A percentile compares a stretch with the other conserved stretches of the same genome.
Evolutionary conservation across 2,797 vertebrate genomes (phyloP).

Genomic region (Coregonus sp.): DNA sequence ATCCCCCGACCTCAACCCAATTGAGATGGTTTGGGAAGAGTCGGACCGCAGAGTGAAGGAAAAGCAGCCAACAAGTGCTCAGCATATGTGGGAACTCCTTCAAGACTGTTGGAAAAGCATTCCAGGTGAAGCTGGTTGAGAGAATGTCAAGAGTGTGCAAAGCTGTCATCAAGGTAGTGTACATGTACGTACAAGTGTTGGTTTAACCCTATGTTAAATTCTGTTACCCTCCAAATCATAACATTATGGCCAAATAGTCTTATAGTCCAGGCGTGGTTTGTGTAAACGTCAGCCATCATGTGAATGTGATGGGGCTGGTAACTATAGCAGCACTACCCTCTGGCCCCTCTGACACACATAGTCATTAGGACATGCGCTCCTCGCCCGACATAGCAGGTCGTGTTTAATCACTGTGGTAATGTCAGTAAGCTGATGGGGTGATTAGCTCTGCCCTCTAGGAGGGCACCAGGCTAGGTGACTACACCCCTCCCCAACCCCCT

Average conservation of each 20-base stretch:
- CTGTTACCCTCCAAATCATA: background rate
- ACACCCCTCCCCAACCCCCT: constrained; percentile 1
- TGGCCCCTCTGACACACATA: background rate
- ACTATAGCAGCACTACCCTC: background rate
- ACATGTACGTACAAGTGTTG: background rate
- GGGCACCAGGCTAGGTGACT: constrained; percentile 48
- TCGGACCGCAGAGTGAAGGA: no score
- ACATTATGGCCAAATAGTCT: background rate
- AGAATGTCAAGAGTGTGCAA: no score
- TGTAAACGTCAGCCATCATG: background rate
- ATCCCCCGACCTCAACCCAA: no score
- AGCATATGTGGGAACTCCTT: no score
- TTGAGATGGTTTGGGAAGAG: no score
- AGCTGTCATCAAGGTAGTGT: background rate
- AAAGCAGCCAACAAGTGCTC: no score
- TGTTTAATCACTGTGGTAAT: constrained; percentile 66
- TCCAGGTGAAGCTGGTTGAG: no score
- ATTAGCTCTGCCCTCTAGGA: constrained; percentile 22
- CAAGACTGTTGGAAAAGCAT: no score
- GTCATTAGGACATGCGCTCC: constrained; percentile 22
- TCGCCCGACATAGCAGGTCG: constrained; percentile 29
- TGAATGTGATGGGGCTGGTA: background rate
- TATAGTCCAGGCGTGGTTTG: background rate
- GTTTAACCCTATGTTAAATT: background rate
- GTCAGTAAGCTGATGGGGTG: constrained; percentile 63